Base-by-base conservation (phyloP, 2,113 vertebrate genomes). In the Poeciliopsis turrubarensis region DNA sequence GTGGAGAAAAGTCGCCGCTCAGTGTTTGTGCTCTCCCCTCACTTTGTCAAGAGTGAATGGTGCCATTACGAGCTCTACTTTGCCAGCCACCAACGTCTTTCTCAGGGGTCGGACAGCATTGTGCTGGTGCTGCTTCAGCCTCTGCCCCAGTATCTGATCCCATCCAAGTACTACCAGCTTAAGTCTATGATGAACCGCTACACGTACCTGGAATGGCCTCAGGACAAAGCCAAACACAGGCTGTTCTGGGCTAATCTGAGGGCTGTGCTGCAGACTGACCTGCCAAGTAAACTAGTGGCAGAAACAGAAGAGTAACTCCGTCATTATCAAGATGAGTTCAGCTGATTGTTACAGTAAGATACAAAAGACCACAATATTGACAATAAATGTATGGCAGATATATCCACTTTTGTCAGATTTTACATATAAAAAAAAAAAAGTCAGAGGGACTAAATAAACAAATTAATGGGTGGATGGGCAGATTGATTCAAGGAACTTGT, bases 1-100 rank as follows among this genome's bases (percentile, higher is more conserved):
- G 95, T 97, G 66, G 97, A 98, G 89, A 95, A 95, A 84, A 95
- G 97, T 86, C 89, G 96, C 77, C 96, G 94, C 79, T 96, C 95
- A 0, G 90, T 98, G 75, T 99, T 97, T 44, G 95, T 99, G 30
- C 74, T 98, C 76, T 97, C 96, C 25, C 94, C 95, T 65, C 94
- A 97, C 88, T 99, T 99, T 51, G 94, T 99, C 44, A 96, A 96
- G 91, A 98, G 97, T 0, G 96, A 97, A 9, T 98, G 97, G 97
- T 97, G 97, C 65, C 97, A 99, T 86, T 99, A 99, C 2, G 96
- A 98, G 82, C 95, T 98, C 22, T 98, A 97, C 87, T 99, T 98
- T 15, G 96, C 97, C 75, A 95, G 95, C 15, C 97, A 98, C 90
- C 95, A 95, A 54, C 81, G 92, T 0, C 93, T 96, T 37, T 81